Percentiles rank a stretch among this genome's conserved stretches.
phyloP scores from a whole-genome alignment of 2,888 invertebrate genomes.

The Urechis unicinctus region DNA sequence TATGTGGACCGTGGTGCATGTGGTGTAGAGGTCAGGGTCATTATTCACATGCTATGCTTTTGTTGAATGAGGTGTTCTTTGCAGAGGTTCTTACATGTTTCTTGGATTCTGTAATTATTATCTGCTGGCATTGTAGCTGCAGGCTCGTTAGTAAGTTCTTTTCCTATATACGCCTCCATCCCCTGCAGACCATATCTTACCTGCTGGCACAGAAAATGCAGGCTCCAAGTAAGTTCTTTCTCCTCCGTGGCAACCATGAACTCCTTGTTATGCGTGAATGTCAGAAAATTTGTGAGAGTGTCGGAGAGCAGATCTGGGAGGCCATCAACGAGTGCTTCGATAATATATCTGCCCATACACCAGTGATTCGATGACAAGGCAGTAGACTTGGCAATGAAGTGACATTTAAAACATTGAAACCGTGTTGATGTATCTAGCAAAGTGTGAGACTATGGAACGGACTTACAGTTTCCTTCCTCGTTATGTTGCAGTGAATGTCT shows the following conservation, averaged over 20 bases:
- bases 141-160: background rate
- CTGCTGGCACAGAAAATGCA: slow-evolving; percentile 66
- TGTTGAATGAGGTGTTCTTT: background rate
- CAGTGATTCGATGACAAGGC: slow-evolving; percentile 69
- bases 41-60: background rate
- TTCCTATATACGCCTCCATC: background rate
- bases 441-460: slow-evolving; percentile 56
- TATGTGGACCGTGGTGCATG: slow-evolving; percentile 69
- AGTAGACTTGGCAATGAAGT: no score
- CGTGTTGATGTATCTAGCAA: no score
- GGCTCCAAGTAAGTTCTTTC: slow-evolving; percentile 60
- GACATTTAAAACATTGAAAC: no score
- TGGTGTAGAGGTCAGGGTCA: slow-evolving; percentile 57
- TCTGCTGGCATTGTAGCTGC: background rate
- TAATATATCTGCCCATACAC: slow-evolving; percentile 66
- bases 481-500: background rate
- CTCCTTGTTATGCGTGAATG: slow-evolving; percentile 66
- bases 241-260: slow-evolving; percentile 72
- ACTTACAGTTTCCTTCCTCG: background rate
- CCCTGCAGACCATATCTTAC: slow-evolving; percentile 59
- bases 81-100: background rate
- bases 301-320: slow-evolving; percentile 64
- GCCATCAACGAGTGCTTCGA: slow-evolving; percentile 68
- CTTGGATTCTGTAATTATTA: no score
- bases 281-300: no score